phyloP scores from a whole-genome alignment of 2,888 invertebrate genomes.

The Sarcophaga subvicina region DNA sequence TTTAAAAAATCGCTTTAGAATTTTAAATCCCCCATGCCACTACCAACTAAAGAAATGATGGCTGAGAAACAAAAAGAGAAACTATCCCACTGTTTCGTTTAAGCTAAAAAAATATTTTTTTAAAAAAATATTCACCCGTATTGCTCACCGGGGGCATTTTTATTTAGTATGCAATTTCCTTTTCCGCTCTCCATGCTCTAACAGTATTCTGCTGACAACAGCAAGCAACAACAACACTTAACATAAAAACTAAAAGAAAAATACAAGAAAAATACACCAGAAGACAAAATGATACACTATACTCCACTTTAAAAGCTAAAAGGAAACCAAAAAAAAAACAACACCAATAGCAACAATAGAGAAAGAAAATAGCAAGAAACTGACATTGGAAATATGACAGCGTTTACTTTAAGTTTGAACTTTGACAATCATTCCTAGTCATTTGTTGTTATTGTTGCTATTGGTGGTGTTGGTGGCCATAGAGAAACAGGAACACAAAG shows the following conservation, averaged over 20 bases:
- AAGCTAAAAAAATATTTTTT: slow-evolving; percentile 1
- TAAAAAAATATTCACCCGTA: slow-evolving; percentile 17
- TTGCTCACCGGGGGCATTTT: slow-evolving; percentile 62
- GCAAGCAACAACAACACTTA: slow-evolving; percentile 15
- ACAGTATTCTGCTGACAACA: background rate
- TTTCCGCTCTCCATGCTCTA: slow-evolving; percentile 55
- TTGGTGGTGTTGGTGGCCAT: too few relatives aligned
- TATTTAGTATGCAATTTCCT: slow-evolving; percentile 68
- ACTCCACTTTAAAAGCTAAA: background rate
- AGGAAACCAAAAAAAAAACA: background rate
- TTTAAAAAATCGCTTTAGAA: too few relatives aligned
- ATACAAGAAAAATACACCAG: slow-evolving; percentile 22
- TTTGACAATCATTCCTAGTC: slow-evolving; percentile 54
- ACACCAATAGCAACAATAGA: background rate
- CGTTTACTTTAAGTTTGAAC: slow-evolving; percentile 62
- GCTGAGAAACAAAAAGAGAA: background rate
- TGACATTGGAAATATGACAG: slow-evolving; percentile 67
- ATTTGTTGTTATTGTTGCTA: slow-evolving; percentile 30
- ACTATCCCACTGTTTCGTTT: slow-evolving; percentile 20
- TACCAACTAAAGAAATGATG: too few relatives aligned
- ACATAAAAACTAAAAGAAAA: background rate
- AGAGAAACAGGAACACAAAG: background rate
- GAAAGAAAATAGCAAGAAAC: slow-evolving; percentile 17
- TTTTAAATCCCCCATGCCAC: too few relatives aligned
- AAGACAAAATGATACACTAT: background rate